phyloP scores from a whole-genome alignment of 92 coral and sea anemone genomes.

The Zoanthus gigantus region DNA sequence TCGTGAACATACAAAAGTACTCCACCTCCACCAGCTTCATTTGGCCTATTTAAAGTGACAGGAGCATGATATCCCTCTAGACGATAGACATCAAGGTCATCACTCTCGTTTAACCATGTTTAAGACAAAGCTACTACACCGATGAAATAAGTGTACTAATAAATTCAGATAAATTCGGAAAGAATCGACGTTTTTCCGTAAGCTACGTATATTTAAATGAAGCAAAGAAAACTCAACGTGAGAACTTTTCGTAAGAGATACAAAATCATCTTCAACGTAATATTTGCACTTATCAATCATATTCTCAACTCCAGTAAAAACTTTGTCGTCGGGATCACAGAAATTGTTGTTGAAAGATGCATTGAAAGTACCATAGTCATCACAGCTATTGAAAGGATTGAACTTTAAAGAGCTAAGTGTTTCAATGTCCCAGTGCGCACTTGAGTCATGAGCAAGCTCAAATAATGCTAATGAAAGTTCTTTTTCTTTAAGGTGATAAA shows the following conservation, averaged over 20 bases:
- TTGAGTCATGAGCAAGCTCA: background rate
- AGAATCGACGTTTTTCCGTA: too few species aligned
- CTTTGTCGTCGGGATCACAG: too few species aligned
- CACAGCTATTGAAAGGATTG: background rate
- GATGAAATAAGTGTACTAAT: background rate
- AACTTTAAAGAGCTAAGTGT: constrained; percentile 14
- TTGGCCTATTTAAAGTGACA: too few species aligned
- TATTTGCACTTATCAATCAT: too few species aligned
- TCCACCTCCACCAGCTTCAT: too few species aligned
- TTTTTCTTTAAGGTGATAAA: constrained; percentile 28
- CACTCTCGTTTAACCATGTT: too few species aligned
- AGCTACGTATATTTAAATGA: background rate
- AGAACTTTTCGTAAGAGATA: too few species aligned
- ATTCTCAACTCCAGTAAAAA: too few species aligned
- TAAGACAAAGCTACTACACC: background rate
- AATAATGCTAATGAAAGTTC: constrained; percentile 6
- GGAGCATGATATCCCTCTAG: too few species aligned
- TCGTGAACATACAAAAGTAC: too few species aligned
- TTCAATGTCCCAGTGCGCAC: background rate
- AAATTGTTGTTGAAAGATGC: background rate
- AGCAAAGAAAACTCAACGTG: constrained; percentile 1
- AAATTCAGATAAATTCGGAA: background rate
- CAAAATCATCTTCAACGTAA: too few species aligned
- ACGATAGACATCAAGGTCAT: too few species aligned
- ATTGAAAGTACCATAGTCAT: background rate